Evolutionary conservation across 2,797 vertebrate species (phyloP).

Genomic region (Argyrosomus regius): DNA sequence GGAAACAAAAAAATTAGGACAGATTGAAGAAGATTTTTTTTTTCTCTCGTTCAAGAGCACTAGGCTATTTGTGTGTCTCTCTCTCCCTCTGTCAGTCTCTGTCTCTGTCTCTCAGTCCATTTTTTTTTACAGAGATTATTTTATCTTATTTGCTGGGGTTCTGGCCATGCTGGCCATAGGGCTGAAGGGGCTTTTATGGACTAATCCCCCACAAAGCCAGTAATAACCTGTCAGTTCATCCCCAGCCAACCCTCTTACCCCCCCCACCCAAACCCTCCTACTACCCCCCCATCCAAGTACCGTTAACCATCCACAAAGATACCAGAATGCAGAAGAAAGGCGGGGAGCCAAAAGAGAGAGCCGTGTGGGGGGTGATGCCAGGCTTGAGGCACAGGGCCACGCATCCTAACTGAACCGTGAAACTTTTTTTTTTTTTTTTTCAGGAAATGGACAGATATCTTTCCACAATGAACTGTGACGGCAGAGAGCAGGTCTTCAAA

Average conservation of each 20-base stretch:
- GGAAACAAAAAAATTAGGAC: slow-evolving; percentile 82
- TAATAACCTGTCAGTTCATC: slow-evolving; percentile 90
- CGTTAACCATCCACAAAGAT: slow-evolving; percentile 70
- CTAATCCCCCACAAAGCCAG: slow-evolving; percentile 88
- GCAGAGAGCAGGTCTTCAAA: slow-evolving; percentile 68
- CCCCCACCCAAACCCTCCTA: slow-evolving; percentile 21
- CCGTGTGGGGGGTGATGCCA: slow-evolving; percentile 62
- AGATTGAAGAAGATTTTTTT: slow-evolving; percentile 71
- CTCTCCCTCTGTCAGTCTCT: slow-evolving; percentile 48
- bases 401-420: slow-evolving; percentile 61
- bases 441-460: slow-evolving; percentile 69
- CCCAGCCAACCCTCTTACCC: slow-evolving; percentile 73
- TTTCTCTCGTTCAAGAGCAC: slow-evolving; percentile 50
- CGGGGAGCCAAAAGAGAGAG: slow-evolving; percentile 60
- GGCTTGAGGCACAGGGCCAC: slow-evolving; percentile 58
- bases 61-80: slow-evolving; percentile 56
- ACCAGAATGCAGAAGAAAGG: slow-evolving; percentile 73
- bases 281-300: slow-evolving; percentile 55
- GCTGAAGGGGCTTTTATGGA: slow-evolving; percentile 85
- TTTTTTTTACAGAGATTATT: slow-evolving; percentile 83
- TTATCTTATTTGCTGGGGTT: slow-evolving; percentile 84
- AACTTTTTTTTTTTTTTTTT: slow-evolving; percentile 46
- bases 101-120: slow-evolving; percentile 67
- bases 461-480: slow-evolving; percentile 69
- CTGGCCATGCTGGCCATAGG: slow-evolving; percentile 75